Conservation (phyloP, 2,888 invertebrate genomes). For the Synergus japonicus region DNA sequence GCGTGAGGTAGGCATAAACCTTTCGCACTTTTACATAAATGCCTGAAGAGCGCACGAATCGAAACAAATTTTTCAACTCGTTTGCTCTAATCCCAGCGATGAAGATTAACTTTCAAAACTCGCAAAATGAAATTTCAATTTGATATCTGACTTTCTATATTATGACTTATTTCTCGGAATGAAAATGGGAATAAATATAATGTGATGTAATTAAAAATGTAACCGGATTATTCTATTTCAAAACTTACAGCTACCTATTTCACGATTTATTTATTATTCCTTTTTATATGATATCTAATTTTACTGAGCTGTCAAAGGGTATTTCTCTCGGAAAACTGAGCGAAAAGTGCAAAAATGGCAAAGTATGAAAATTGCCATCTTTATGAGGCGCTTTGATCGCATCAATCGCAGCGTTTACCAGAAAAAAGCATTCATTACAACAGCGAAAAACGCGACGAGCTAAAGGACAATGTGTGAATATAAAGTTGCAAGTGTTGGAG, state of each 20-base stretch:
- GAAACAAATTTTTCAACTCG: slow-evolving; percentile 9
- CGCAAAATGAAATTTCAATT: neutral
- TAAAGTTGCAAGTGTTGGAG: neutral
- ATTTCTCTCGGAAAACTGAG: neutral
- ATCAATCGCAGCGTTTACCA: neutral
- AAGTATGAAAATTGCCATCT: slow-evolving; percentile 2
- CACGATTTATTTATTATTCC: neutral
- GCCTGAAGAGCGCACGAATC: neutral
- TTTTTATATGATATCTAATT: neutral
- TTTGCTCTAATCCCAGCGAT: neutral
- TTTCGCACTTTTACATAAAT: neutral
- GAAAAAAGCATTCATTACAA: neutral
- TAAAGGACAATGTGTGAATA: neutral
- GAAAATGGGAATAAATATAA: no score
- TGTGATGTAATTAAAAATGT: no score
- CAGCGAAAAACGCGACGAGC: neutral
- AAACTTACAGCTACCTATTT: neutral
- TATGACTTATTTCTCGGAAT: no score
- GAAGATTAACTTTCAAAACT: neutral
- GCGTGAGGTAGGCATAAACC: neutral
- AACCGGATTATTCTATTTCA: neutral
- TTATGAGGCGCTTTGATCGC: slow-evolving; percentile 4
- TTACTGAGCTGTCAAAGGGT: neutral
- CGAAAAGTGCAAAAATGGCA: neutral
- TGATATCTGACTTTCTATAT: neutral